Evolutionary conservation across 1,140 invertebrate genomes (phyloP).

Genomic region (Rhagoletis zephyria): DNA sequence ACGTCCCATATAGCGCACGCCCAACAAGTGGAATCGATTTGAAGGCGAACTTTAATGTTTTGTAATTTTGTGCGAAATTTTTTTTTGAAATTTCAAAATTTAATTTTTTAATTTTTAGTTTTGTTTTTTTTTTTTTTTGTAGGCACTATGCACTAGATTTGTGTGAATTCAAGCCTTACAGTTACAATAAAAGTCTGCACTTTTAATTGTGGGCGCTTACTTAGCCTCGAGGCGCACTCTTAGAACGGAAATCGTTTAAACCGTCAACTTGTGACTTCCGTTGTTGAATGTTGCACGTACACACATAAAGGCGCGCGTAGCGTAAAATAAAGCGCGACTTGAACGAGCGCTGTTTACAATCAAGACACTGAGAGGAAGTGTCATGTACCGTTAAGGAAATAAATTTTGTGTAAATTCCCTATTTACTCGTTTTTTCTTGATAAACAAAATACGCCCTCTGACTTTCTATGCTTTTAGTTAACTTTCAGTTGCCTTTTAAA

Average conservation of each 20-base stretch:
- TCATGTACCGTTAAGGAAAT: not conserved
- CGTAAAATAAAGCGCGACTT: not conserved
- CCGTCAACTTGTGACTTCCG: not conserved
- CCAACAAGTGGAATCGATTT: slow-evolving; percentile 26
- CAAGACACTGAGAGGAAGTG: not conserved
- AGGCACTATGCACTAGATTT: not conserved
- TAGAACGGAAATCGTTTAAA: slow-evolving; percentile 8
- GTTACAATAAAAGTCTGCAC: not conserved
- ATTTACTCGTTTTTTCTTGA: too few relatives aligned
- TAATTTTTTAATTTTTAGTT: not conserved
- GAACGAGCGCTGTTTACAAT: not conserved
- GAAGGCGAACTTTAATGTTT: not conserved
- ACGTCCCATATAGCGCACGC: not conserved
- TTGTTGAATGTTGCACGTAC: not conserved
- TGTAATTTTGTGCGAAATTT: not conserved
- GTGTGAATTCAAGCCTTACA: too few relatives aligned
- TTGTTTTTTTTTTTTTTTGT: not conserved
- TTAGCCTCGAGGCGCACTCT: not conserved
- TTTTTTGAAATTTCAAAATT: not conserved
- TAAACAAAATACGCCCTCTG: too few relatives aligned
- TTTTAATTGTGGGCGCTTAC: not conserved
- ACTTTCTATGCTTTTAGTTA: too few relatives aligned
- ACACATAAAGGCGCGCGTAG: not conserved
- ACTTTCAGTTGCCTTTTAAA: too few relatives aligned
- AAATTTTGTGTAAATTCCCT: too few relatives aligned